Evolutionary conservation across 1,140 invertebrate species (phyloP).

Genomic region (Diachasma alloeum): DNA sequence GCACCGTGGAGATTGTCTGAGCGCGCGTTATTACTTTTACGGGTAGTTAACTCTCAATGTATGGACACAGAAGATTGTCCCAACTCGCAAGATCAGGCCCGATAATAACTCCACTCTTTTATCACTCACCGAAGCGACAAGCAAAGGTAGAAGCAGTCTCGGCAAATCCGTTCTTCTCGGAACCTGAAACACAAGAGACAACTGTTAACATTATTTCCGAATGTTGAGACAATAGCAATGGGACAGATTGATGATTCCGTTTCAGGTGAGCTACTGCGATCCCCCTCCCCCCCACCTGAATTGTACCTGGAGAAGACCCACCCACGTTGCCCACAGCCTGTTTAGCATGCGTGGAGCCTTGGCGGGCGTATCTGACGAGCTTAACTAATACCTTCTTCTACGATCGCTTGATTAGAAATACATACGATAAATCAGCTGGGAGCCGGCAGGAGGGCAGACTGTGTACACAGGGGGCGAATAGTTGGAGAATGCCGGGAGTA

Average conservation of each 20-base stretch:
- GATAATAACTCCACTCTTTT: neutral
- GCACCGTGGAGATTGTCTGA: conserved; percentile 50
- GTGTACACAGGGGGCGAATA: conserved; percentile 3
- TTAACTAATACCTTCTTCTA: conserved; percentile 58
- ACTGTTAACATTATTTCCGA: neutral
- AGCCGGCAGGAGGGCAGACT: neutral
- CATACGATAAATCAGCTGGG: conserved; percentile 43
- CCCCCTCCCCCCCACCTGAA: too few species aligned
- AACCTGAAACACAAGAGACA: conserved; percentile 45
- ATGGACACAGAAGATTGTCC: neutral
- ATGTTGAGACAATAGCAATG: neutral
- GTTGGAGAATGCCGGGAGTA: neutral
- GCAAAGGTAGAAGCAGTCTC: conserved; percentile 35
- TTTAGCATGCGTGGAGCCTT: conserved; percentile 55
- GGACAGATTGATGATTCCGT: neutral
- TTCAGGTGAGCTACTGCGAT: neutral
- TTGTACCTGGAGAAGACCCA: conserved; percentile 40
- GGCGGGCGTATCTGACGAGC: conserved; percentile 58
- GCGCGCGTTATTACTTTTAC: conserved; percentile 56
- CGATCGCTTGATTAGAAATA: conserved; percentile 56
- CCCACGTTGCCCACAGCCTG: conserved; percentile 54
- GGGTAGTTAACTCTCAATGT: conserved; percentile 46
- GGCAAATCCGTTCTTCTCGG: conserved; percentile 52
- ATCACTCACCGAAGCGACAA: conserved; percentile 54
- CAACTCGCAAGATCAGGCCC: neutral